phyloP scores from a whole-genome alignment of 92 coral and sea anemone species.

The Heliopora coerulea region DNA sequence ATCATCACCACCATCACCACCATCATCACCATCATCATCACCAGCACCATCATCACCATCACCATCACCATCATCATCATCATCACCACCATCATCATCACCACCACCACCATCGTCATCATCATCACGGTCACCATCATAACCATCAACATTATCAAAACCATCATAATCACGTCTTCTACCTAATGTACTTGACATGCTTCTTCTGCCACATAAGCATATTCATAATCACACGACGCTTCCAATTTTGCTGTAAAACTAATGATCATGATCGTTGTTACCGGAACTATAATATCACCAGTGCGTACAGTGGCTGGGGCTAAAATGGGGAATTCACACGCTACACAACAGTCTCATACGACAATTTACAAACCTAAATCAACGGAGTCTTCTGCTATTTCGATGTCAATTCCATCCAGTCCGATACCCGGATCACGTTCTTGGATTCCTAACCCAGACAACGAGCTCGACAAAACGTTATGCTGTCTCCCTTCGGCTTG shows the following conservation, averaged over 20 bases:
- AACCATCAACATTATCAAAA: not conserved
- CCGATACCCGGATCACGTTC: slow-evolving; percentile 39
- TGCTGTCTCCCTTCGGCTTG: slow-evolving; percentile 63
- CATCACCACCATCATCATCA: not conserved
- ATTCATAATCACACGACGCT: too few species aligned
- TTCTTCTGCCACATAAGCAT: too few species aligned
- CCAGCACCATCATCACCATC: too few species aligned
- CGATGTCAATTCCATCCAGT: slow-evolving; percentile 1
- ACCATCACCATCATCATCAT: slow-evolving; percentile 6
- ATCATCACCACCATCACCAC: not conserved
- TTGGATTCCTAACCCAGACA: slow-evolving; percentile 73
- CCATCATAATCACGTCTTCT: too few species aligned
- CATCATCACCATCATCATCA: too few species aligned
- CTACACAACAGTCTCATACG: not conserved
- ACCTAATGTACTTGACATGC: too few species aligned
- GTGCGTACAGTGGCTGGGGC: too few species aligned
- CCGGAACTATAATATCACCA: too few species aligned
- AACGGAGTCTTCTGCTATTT: slow-evolving; percentile 1
- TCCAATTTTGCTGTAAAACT: too few species aligned
- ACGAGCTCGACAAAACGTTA: slow-evolving; percentile 70
- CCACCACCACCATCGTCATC: not conserved
- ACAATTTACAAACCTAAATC: slow-evolving; percentile 14
- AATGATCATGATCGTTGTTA: too few species aligned
- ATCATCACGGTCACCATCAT: too few species aligned
- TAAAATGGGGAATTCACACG: too few species aligned